These are phyloP conservation scores for Thelaira solivaga DNA, from an alignment of 2,888 invertebrate genomes.

Conservation along the genomic window DNA sequence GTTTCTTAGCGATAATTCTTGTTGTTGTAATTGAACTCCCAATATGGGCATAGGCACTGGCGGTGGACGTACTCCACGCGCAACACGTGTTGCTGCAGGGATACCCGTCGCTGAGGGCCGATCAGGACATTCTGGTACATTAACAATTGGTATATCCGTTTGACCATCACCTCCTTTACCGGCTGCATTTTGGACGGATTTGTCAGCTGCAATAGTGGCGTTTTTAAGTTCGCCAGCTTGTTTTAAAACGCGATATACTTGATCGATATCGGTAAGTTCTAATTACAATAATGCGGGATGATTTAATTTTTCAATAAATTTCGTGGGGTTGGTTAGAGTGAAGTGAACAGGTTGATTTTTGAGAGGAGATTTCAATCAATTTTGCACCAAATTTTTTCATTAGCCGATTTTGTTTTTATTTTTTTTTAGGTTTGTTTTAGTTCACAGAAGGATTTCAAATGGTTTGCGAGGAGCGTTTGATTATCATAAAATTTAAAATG, in stretches of 20 bases:
- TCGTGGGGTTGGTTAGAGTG: constrained; percentile 45
- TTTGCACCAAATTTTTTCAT: constrained; percentile 45
- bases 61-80: constrained; percentile 71
- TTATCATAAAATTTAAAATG: constrained; percentile 53
- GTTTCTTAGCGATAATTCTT: constrained; percentile 76
- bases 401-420: constrained; percentile 41
- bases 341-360: constrained; percentile 38
- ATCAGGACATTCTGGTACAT: constrained; percentile 74
- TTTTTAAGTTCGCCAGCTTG: constrained; percentile 90
- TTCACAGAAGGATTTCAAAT: constrained; percentile 24
- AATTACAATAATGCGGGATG: constrained; percentile 54
- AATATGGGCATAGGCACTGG: constrained; percentile 73
- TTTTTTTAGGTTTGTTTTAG: constrained; percentile 1
- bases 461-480: neutral
- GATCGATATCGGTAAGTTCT: constrained; percentile 85
- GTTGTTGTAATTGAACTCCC: constrained; percentile 74
- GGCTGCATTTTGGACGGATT: constrained; percentile 70
- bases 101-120: constrained; percentile 48
- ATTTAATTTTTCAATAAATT: constrained; percentile 13
- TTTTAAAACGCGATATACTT: constrained; percentile 96
- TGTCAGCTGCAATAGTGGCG: constrained; percentile 78
- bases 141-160: constrained; percentile 75
- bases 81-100: constrained; percentile 69
- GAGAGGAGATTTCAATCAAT: constrained; percentile 11
- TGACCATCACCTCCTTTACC: constrained; percentile 57